Percentiles rank a stretch among this genome's conserved stretches.
Conservation (phyloP, 2,888 invertebrate genomes). For the Diogma glabrata region DNA sequence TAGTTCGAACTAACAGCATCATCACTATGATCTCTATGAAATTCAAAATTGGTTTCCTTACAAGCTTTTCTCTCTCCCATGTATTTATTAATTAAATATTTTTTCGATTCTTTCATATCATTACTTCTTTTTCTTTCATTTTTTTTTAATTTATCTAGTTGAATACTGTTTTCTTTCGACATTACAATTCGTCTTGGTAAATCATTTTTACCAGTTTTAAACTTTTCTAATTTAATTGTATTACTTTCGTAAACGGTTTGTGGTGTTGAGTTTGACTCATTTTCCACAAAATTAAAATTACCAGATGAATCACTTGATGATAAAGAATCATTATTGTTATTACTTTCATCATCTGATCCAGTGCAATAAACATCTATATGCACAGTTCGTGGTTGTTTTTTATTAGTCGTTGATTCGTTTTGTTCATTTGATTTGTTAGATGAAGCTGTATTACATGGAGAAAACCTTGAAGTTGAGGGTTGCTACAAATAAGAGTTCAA, state of each 20-base stretch:
- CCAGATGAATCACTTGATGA: slow-evolving; percentile 20
- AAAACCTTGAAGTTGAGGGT: slow-evolving; percentile 10
- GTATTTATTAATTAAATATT: slow-evolving; percentile 35
- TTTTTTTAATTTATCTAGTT: not conserved
- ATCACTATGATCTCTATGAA: slow-evolving; percentile 34
- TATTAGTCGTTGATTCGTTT: slow-evolving; percentile 20
- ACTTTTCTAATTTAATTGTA: slow-evolving; percentile 47
- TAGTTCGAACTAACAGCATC: slow-evolving; percentile 48
- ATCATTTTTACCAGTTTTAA: slow-evolving; percentile 35
- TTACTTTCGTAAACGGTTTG: slow-evolving; percentile 53
- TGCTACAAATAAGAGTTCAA: not conserved
- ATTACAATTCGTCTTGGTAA: slow-evolving; percentile 34
- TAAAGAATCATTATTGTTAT: slow-evolving; percentile 12
- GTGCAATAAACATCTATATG: slow-evolving; percentile 68
- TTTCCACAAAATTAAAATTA: slow-evolving; percentile 26
- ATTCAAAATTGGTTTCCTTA: slow-evolving; percentile 31
- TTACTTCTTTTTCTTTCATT: slow-evolving; percentile 34
- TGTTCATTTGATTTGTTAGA: no score
- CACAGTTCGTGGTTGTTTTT: slow-evolving; percentile 48
- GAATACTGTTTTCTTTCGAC: slow-evolving; percentile 1
- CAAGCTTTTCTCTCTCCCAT: slow-evolving; percentile 30
- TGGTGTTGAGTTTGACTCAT: slow-evolving; percentile 41
- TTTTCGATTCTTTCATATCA: slow-evolving; percentile 35
- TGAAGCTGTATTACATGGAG: not conserved
- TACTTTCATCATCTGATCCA: slow-evolving; percentile 41